phyloP scores from a whole-genome alignment of 2,797 vertebrate genomes.

The Phyllotis vaccarum region DNA sequence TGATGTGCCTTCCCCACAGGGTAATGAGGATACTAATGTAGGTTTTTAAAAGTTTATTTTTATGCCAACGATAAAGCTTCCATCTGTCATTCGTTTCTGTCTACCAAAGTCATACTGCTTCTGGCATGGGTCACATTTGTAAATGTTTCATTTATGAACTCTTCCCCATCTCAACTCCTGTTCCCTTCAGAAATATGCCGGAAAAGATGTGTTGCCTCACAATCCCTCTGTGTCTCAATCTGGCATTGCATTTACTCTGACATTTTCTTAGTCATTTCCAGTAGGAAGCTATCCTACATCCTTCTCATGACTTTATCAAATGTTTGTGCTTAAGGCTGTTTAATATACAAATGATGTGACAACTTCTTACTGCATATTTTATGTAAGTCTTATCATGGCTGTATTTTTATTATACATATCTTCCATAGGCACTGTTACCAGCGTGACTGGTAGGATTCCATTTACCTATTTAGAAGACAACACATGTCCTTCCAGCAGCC shows the following conservation, averaged over 20 bases:
- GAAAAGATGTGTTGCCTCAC: conserved; percentile 43
- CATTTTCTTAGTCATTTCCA: conserved; percentile 56
- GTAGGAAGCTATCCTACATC: conserved; percentile 41
- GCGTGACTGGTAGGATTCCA: not conserved
- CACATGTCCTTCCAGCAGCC: not conserved
- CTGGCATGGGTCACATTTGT: conserved; percentile 72
- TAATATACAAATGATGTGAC: conserved; percentile 37
- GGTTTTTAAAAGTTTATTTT: conserved; percentile 34
- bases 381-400: conserved; percentile 30
- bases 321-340: conserved; percentile 51
- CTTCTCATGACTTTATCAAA: conserved; percentile 57
- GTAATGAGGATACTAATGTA: conserved; percentile 62
- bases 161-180: conserved; percentile 40
- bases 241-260: conserved; percentile 4
- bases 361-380: conserved; percentile 58
- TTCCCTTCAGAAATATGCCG: conserved; percentile 51
- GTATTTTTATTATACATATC: conserved; percentile 10
- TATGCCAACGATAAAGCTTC: conserved; percentile 68
- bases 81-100: conserved; percentile 74
- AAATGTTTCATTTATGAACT: conserved; percentile 77
- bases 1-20: conserved; percentile 28
- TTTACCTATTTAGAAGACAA: conserved; percentile 48
- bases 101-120: conserved; percentile 60
- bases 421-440: not conserved
- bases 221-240: conserved; percentile 57